Conservation (phyloP, 1,140 invertebrate genomes). For the Drosophila eugracilis region DNA sequence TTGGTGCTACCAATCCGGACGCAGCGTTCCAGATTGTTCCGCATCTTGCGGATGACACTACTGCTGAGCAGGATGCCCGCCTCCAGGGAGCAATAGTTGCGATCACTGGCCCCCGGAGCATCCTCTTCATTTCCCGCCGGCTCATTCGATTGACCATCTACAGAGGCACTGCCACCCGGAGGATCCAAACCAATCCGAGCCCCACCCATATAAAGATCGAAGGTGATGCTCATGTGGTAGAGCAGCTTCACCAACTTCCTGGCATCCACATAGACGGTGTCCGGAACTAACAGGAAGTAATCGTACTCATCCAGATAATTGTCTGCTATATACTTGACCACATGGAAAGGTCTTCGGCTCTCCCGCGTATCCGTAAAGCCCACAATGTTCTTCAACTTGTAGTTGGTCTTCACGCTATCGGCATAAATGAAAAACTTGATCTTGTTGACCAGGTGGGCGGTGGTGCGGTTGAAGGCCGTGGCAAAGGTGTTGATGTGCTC, state of each 20-base stretch:
- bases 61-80: slow-evolving; percentile 91
- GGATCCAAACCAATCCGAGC: slow-evolving; percentile 46
- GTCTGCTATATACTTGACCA: slow-evolving; percentile 95
- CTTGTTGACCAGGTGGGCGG: slow-evolving; percentile 92
- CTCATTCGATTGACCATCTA: slow-evolving; percentile 1
- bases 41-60: slow-evolving; percentile 90
- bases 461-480: slow-evolving; percentile 92
- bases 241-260: slow-evolving; percentile 89
- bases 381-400: slow-evolving; percentile 90
- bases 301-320: slow-evolving; percentile 95
- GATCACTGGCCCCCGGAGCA: slow-evolving; percentile 56
- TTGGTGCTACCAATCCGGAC: slow-evolving; percentile 92
- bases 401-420: slow-evolving; percentile 88
- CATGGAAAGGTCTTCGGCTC: slow-evolving; percentile 91
- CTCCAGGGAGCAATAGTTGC: slow-evolving; percentile 86
- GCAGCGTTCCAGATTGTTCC: slow-evolving; percentile 93
- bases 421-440: slow-evolving; percentile 90
- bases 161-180: neutral
- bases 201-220: slow-evolving; percentile 91
- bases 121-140: slow-evolving; percentile 7
- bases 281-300: slow-evolving; percentile 94
- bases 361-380: slow-evolving; percentile 92
- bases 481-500: slow-evolving; percentile 89
- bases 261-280: slow-evolving; percentile 92
- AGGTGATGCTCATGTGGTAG: slow-evolving; percentile 91